Conservation (phyloP, 2,113 vertebrate species). For the Cervus canadensis region DNA sequence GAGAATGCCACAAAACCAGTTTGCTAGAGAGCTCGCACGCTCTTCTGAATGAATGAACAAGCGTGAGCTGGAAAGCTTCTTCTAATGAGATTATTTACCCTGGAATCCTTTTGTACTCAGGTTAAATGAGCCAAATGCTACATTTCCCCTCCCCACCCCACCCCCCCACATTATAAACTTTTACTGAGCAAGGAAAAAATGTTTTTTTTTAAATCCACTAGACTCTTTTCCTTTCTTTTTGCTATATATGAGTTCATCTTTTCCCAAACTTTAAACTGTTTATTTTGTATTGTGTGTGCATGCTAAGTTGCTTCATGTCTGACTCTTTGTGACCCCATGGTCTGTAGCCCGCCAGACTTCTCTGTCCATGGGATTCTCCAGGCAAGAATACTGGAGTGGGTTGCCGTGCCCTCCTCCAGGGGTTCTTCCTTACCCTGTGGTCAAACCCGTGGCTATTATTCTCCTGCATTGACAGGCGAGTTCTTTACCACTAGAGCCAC, state of each 20-base stretch:
- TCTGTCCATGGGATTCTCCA: not conserved
- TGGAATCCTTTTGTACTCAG: slow-evolving; percentile 23
- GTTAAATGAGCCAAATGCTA: not conserved
- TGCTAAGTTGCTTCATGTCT: not conserved
- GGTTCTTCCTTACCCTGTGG: not conserved
- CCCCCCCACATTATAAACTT: not conserved
- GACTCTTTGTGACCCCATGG: not conserved
- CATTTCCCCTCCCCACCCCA: not conserved
- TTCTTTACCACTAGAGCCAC: not conserved
- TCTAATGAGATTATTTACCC: not conserved
- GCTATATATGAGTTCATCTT: not conserved
- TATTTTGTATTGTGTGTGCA: not conserved
- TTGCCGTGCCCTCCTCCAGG: not conserved
- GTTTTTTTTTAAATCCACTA: not conserved
- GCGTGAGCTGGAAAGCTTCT: slow-evolving; percentile 24
- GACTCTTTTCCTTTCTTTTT: not conserved
- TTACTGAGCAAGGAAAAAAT: not conserved
- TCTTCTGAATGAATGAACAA: slow-evolving; percentile 25
- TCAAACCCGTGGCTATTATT: not conserved
- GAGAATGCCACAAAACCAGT: slow-evolving; percentile 61
- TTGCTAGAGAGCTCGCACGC: not conserved
- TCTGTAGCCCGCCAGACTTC: not conserved
- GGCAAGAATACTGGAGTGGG: not conserved
- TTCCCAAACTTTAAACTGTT: not conserved
- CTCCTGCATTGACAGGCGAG: not conserved